Conservation (phyloP, 2,888 invertebrate species). For the Aradus depressus region DNA sequence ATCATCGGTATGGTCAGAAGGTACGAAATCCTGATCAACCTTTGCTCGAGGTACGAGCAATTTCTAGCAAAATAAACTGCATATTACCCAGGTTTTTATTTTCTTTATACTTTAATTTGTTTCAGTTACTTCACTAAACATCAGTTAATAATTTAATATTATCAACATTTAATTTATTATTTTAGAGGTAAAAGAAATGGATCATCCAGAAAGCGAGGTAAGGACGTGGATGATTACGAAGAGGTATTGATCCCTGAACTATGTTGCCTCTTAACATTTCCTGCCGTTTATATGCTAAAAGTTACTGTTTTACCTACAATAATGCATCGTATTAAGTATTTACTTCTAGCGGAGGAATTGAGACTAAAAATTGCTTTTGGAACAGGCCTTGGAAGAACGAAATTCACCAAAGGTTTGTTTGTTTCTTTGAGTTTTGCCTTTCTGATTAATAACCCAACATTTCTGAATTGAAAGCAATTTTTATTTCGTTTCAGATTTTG, state of each 20-base stretch:
- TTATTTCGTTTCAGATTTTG: not conserved
- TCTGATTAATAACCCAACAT: not conserved
- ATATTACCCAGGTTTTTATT: conserved; percentile 43
- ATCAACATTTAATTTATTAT: not conserved
- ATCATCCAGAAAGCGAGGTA: conserved; percentile 13
- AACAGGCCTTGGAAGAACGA: conserved; percentile 37
- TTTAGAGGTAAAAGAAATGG: conserved; percentile 18
- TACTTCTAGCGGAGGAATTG: conserved; percentile 64
- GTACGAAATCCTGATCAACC: conserved; percentile 58
- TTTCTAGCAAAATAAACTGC: conserved; percentile 48
- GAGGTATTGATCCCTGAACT: conserved; percentile 80
- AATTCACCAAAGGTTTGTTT: conserved; percentile 7
- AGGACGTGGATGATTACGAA: conserved; percentile 31
- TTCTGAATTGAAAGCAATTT: not conserved
- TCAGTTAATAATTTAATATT: not conserved
- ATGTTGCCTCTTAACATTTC: conserved; percentile 58
- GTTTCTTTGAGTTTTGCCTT: not conserved
- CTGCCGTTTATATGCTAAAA: conserved; percentile 72
- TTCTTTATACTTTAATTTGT: not conserved
- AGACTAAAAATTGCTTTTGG: conserved; percentile 44
- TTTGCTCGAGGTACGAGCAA: conserved; percentile 65
- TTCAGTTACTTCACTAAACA: not conserved
- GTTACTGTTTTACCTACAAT: conserved; percentile 73
- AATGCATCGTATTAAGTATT: conserved; percentile 59
- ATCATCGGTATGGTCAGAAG: conserved; percentile 55